A percentile compares a stretch with the other conserved stretches of the same genome.
phyloP scores from a whole-genome alignment of 2,113 vertebrate species.

The Leuciscus idus region DNA sequence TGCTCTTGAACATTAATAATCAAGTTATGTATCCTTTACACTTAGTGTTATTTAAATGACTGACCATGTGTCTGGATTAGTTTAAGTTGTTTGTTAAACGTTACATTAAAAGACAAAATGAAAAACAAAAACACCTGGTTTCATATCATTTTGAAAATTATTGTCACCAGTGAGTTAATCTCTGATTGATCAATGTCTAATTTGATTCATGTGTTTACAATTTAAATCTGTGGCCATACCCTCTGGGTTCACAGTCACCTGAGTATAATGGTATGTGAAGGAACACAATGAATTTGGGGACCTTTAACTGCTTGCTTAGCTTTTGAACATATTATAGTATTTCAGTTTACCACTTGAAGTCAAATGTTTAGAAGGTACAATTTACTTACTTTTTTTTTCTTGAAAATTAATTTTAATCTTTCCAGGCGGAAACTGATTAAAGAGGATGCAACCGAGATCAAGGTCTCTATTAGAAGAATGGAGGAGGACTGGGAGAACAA shows the following conservation, averaged over 20 bases:
- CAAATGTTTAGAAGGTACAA: neutral
- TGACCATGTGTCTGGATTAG: too few relatives aligned
- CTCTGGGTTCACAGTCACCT: neutral
- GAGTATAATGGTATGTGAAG: slow-evolving; percentile 1
- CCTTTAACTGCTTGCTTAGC: neutral
- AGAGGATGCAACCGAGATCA: slow-evolving; percentile 62
- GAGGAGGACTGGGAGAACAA: slow-evolving; percentile 80
- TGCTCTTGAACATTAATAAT: neutral
- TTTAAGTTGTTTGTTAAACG: neutral
- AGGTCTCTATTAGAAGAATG: slow-evolving; percentile 63
- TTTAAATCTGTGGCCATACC: slow-evolving; percentile 23
- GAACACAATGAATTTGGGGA: too few relatives aligned
- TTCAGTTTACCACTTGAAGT: neutral
- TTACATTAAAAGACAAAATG: neutral
- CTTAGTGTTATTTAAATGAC: neutral
- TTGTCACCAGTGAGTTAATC: neutral
- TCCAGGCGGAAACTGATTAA: slow-evolving; percentile 75
- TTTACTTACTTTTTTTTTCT: neutral
- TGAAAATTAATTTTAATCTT: neutral
- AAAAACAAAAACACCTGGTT: neutral
- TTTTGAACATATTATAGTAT: neutral
- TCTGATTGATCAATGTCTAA: neutral
- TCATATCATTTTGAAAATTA: neutral
- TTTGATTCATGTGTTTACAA: slow-evolving; percentile 17
- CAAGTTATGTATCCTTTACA: neutral